A percentile compares a stretch with the other conserved stretches of the same genome.
These are phyloP conservation scores for Callionymus lyra DNA, from an alignment of 2,113 vertebrate species.

Conservation along the genomic window DNA sequence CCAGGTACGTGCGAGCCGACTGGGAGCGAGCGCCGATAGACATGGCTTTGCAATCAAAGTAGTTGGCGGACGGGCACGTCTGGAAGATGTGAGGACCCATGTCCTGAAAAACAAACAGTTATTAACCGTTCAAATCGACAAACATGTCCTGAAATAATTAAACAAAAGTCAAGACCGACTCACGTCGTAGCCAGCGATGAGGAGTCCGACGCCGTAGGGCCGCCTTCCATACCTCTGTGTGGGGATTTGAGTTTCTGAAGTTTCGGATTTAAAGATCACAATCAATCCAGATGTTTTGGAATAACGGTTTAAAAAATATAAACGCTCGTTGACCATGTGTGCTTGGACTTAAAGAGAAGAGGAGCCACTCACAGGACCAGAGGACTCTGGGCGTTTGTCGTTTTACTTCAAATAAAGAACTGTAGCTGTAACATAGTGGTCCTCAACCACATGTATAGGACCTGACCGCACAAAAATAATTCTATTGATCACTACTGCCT, in stretches of 20 bases:
- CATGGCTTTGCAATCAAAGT: conserved; percentile 97
- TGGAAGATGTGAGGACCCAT: conserved; percentile 98
- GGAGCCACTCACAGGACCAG: too few species aligned
- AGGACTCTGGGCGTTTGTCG: too few species aligned
- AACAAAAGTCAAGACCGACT: conserved; percentile 45
- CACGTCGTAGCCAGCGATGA: conserved; percentile 95
- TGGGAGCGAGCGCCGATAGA: conserved; percentile 95
- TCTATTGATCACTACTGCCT: too few species aligned
- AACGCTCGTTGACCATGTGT: too few species aligned
- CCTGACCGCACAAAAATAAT: too few species aligned
- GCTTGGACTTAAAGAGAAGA: too few species aligned
- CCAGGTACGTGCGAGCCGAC: conserved; percentile 93
- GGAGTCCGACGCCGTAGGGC: conserved; percentile 92
- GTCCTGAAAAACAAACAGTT: conserved; percentile 64
- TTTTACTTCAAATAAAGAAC: too few species aligned
- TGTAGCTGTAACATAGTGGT: too few species aligned
- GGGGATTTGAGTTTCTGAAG: conserved; percentile 91
- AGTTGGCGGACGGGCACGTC: conserved; percentile 96
- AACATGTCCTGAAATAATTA: neutral
- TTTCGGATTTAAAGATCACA: neutral
- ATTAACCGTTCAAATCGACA: neutral
- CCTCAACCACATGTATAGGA: too few species aligned
- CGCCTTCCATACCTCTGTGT: conserved; percentile 92
- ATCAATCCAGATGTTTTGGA: too few species aligned
- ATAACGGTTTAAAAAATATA: too few species aligned